These are phyloP conservation scores for Thomomys bottae DNA, from an alignment of 2,113 vertebrate species.

Conservation along the genomic window DNA sequence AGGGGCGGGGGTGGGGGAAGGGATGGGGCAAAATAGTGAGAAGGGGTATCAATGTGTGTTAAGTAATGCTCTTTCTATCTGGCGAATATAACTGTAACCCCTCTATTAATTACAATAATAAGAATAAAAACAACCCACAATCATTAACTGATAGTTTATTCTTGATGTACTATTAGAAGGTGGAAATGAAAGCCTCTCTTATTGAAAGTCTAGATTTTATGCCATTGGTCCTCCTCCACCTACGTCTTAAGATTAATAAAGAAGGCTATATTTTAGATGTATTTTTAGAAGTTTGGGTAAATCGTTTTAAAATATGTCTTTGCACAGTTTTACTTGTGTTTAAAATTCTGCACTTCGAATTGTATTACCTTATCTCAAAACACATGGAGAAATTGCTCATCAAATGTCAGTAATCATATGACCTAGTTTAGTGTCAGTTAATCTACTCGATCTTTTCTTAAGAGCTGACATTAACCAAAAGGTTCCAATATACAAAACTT, in stretches of 20 bases:
- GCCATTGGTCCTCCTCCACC: background rate
- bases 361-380: background rate
- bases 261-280: background rate
- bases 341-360: constrained; percentile 28
- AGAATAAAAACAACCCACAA: constrained; percentile 18
- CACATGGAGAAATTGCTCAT: background rate
- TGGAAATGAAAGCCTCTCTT: constrained; percentile 6
- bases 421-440: background rate
- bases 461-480: constrained; percentile 1
- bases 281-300: constrained; percentile 4
- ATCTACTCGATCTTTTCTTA: background rate
- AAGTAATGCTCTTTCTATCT: too few species aligned
- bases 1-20: too few species aligned
- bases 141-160: background rate
- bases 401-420: background rate
- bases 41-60: too few species aligned
- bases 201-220: constrained; percentile 3
- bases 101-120: too few species aligned
- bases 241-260: background rate
- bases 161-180: background rate
- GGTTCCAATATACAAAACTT: background rate
- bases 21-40: too few species aligned
- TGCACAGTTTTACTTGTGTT: background rate
- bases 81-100: too few species aligned
- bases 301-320: constrained; percentile 6